These are phyloP conservation scores for Meriones psammophilus DNA, from an alignment of 2,797 vertebrate genomes.

Conservation along the genomic window DNA sequence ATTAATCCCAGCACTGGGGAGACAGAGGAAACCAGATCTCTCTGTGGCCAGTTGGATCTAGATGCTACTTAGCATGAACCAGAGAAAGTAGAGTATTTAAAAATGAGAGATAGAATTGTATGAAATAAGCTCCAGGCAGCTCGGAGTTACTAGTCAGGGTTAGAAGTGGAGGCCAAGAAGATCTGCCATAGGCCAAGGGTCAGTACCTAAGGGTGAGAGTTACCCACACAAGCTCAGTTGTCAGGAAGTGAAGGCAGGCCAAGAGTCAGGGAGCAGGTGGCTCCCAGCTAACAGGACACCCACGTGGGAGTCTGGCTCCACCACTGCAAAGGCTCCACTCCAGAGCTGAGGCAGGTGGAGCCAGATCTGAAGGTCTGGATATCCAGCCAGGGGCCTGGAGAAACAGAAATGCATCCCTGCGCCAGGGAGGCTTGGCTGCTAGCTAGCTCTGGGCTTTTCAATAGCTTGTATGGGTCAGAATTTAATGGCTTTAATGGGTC, in stretches of 20 bases:
- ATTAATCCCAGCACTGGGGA: neutral
- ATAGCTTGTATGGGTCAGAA: neutral
- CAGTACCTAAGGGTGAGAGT: conserved; percentile 7
- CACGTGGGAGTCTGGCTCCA: conserved; percentile 5
- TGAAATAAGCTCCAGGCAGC: neutral
- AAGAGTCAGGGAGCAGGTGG: conserved; percentile 19
- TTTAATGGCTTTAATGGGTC: neutral
- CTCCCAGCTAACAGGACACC: conserved; percentile 57
- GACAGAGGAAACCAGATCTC: neutral
- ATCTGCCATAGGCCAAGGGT: neutral
- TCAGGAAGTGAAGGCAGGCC: conserved; percentile 67
- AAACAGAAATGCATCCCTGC: neutral
- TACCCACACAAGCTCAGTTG: conserved; percentile 28
- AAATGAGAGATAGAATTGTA: neutral
- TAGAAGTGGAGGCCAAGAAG: neutral
- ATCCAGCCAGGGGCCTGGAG: neutral
- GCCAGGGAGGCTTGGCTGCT: conserved; percentile 34
- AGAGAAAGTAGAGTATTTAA: neutral
- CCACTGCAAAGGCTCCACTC: neutral
- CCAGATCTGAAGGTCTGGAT: neutral
- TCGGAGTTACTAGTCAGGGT: neutral
- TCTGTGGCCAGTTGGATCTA: neutral
- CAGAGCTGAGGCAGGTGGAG: neutral
- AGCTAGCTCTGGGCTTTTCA: neutral
- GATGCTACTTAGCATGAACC: neutral